Evolutionary conservation across 2,113 vertebrate species (phyloP), one percentile per base, ranked within the genome.

Genomic region (Scolopax mira): DNA sequence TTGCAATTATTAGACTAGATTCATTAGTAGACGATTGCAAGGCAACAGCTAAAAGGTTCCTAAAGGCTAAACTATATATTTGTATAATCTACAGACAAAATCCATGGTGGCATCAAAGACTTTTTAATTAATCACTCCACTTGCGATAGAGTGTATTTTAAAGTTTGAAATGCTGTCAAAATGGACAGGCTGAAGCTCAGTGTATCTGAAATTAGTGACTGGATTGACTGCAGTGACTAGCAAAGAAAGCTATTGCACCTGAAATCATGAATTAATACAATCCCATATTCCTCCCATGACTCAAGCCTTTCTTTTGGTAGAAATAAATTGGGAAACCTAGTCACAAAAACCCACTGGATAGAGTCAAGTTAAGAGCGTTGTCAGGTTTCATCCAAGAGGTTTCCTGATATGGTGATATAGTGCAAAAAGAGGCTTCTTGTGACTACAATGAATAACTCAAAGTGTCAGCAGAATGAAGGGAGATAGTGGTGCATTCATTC

Each of bases 401-500:
- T 90, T 95, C 91, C 48, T 66, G 44, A 79, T 22, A 48, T 11
- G 18, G 21, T 7, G 6, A 69, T 42, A 25, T 1, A 42, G 22
- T 48, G 16, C 65, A 88, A 89, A 77, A 84, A 64, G 58, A 74
- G 37, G 44, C 51, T 89, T 54, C n/a, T 89, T 52, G 44, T 54
- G 44, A 65, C 54, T 91, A 27, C 61, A 74, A 1, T 60, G 44
- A 88, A 86, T 93, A 86, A 90, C 49, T 85, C 72, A 28, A 79
- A 73, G 37, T 86, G 80, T 74, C 80, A 94, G 37, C 27, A 87
- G 65, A 94, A 94, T 17, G 74, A 85, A 89, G 48, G 60, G 49
- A 78, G 94, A 90, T 71, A 67, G 46, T 88, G 92, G 81, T 83
- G 9, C 64, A 69, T 82, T 97, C 79, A 70, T 85, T 96, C 31